A percentile compares a stretch with the other conserved stretches of the same genome.
phyloP scores from a whole-genome alignment of 2,888 invertebrate species.

The Rhingia rostrata region DNA sequence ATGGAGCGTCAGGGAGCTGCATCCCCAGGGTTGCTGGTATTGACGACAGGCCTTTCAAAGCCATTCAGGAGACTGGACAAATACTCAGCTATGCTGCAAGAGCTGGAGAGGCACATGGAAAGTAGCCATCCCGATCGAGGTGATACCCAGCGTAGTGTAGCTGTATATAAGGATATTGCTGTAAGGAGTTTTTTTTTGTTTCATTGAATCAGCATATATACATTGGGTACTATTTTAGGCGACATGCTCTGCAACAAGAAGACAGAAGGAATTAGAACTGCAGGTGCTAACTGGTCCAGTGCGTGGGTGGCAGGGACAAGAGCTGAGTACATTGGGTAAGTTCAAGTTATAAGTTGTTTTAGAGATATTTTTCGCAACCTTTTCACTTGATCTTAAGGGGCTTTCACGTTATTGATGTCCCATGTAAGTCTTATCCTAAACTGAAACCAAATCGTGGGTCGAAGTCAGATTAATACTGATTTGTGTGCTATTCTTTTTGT shows the following conservation, averaged over 20 bases:
- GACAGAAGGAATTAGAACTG: conserved; percentile 97
- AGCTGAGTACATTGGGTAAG: conserved; percentile 83
- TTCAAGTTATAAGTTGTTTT: background rate
- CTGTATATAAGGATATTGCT: conserved; percentile 96
- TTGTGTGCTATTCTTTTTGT: too few species aligned
- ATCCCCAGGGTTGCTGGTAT: conserved; percentile 92
- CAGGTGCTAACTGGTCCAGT: conserved; percentile 97
- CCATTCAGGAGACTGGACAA: conserved; percentile 97
- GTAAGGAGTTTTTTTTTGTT: conserved; percentile 84
- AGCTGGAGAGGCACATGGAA: conserved; percentile 96
- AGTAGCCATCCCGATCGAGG: conserved; percentile 97
- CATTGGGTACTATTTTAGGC: conserved; percentile 85
- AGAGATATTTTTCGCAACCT: background rate
- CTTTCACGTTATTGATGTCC: too few species aligned
- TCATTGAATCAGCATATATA: background rate
- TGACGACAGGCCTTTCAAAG: conserved; percentile 96
- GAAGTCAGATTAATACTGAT: too few species aligned
- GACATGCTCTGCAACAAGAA: conserved; percentile 92
- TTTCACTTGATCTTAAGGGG: too few species aligned
- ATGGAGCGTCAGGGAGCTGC: conserved; percentile 95
- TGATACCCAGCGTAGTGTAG: conserved; percentile 97
- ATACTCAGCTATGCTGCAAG: conserved; percentile 96
- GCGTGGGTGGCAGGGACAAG: conserved; percentile 97
- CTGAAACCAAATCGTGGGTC: too few species aligned
- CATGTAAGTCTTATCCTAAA: background rate